Conservation (phyloP, 1,140 invertebrate species). For the Andricus grossulariae region DNA sequence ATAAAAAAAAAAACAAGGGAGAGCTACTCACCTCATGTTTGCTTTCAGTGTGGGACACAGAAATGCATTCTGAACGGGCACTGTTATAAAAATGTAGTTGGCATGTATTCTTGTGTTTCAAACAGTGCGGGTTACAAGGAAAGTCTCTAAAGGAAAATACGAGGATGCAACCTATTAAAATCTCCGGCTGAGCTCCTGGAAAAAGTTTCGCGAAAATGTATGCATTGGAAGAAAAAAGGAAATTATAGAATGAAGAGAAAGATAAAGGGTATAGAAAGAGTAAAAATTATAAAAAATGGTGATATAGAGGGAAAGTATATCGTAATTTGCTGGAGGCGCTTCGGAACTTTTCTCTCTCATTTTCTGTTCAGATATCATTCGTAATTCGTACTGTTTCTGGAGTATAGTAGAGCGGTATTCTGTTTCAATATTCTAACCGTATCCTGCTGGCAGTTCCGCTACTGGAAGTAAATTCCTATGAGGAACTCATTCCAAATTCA, state of each 20-base stretch:
- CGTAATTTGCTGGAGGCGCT: constrained; percentile 17
- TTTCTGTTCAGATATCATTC: constrained; percentile 22
- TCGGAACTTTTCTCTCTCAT: constrained; percentile 22
- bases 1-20: not conserved
- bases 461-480: constrained; percentile 28
- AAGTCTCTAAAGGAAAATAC: not conserved
- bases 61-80: not conserved
- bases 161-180: not conserved
- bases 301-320: not conserved
- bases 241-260: not conserved
- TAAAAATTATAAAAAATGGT: constrained; percentile 6
- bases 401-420: constrained; percentile 21
- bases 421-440: constrained; percentile 28
- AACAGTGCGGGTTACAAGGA: not conserved
- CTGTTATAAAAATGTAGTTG: not conserved
- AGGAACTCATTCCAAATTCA: constrained; percentile 28
- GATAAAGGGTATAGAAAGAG: not conserved
- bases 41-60: not conserved
- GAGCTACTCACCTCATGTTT: not conserved
- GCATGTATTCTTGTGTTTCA: not conserved
- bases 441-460: constrained; percentile 8
- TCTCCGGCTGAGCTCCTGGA: not conserved
- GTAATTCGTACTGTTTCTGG: constrained; percentile 28
- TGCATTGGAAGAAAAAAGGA: not conserved
- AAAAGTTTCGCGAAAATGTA: not conserved